Base-by-base conservation (phyloP, 2,888 invertebrate genomes). In the Hyppa rectilinea region DNA sequence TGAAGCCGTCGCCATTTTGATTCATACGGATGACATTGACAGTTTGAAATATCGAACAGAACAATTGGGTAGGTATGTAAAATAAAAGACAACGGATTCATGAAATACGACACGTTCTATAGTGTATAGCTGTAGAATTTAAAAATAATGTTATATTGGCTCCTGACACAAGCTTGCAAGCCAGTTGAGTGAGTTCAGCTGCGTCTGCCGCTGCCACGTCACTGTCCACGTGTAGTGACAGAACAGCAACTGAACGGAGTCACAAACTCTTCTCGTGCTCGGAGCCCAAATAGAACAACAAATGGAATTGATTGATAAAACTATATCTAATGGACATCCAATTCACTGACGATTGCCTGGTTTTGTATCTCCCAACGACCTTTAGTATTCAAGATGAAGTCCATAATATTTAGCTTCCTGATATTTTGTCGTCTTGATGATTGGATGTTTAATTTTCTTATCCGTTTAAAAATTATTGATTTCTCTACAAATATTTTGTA, bases 41-140 rank as follows among this genome's bases (percentile, higher is more conserved):
- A 74, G 61, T 59, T 69, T 4, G 1, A 50, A 60, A 66, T 26
- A 36, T 75, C 80, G n/a, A n/a, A n/a, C n/a, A 75, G 34, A 29
- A 40, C 4, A n/a, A n/a, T n/a, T n/a, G n/a, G n/a, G n/a, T n/a
- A n/a, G n/a, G n/a, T n/a, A n/a, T n/a, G n/a, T n/a, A n/a, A n/a
- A n/a, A n/a, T n/a, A n/a, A n/a, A n/a, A n/a, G n/a, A n/a, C n/a
- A n/a, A n/a, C n/a, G n/a, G n/a, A n/a, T n/a, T n/a, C n/a, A n/a
- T n/a, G n/a, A n/a, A n/a, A n/a, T n/a, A n/a, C n/a, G 9, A 50
- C 14, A 0, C 6, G 10, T 26, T n/a, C 1, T 45, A 45, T 4
- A n/a, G 20, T 43, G 3, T 40, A 12, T n/a, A 7, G 1, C 26
- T 29, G 23, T 40, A 40, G 45, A 23, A 29, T 55, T 40, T 20